These are phyloP conservation scores for Enteromius afrohamiltoni DNA, from an alignment of 2,797 vertebrate genomes.

Conservation along the genomic window DNA sequence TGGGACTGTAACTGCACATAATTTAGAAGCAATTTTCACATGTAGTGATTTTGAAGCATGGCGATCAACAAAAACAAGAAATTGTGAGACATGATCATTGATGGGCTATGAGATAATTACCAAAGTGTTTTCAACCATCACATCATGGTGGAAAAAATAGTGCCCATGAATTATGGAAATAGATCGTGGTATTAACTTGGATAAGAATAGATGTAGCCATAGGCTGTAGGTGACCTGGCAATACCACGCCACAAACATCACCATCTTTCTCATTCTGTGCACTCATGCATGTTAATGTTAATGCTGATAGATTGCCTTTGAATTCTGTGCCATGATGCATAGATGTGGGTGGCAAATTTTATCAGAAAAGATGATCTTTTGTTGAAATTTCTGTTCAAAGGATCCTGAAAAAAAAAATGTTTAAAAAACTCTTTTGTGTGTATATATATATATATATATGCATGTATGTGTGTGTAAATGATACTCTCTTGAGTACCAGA, in stretches of 20 bases:
- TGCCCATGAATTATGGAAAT: conserved; percentile 19
- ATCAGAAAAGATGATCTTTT: not conserved
- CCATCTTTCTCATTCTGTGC: conserved; percentile 13
- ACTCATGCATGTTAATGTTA: not conserved
- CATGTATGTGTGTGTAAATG: too few species aligned
- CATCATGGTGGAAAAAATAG: conserved; percentile 3
- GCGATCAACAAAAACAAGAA: not conserved
- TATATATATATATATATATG: too few species aligned
- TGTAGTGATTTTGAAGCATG: not conserved
- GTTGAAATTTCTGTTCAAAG: not conserved
- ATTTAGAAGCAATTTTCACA: not conserved
- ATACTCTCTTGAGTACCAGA: not conserved
- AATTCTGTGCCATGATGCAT: not conserved
- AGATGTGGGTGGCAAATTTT: not conserved
- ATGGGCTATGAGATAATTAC: not conserved
- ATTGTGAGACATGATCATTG: conserved; percentile 3
- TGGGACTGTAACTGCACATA: not conserved
- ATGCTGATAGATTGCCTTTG: conserved; percentile 20
- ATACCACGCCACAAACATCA: not conserved
- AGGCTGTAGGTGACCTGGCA: conserved; percentile 53
- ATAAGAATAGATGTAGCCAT: conserved; percentile 43
- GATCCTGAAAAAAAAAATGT: not conserved
- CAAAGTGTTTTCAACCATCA: not conserved
- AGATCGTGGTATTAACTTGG: conserved; percentile 32
- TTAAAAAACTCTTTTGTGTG: too few species aligned